Conservation (phyloP, 2,888 invertebrate species). For the Pheosia gnoma region DNA sequence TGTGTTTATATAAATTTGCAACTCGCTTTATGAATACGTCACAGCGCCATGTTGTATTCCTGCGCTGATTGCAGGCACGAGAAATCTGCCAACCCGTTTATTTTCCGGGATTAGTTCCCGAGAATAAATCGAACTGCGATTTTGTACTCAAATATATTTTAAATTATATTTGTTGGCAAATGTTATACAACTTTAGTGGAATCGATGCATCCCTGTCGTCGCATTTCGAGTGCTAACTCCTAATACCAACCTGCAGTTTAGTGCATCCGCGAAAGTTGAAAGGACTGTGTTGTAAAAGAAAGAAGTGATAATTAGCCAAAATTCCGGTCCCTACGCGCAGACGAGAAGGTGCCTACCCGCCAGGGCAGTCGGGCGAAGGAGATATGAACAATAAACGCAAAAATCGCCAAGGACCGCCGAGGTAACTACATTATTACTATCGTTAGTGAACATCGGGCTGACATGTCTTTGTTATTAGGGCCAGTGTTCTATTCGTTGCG, state of each 20-base stretch:
- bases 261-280: conserved; percentile 85
- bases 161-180: conserved; percentile 82
- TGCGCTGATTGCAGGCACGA: conserved; percentile 85
- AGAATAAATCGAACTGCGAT: conserved; percentile 81
- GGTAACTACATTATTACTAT: conserved; percentile 81
- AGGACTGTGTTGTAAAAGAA: conserved; percentile 84
- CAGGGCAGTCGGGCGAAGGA: conserved; percentile 86
- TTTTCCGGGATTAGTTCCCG: conserved; percentile 82
- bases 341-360: conserved; percentile 90
- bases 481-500: conserved; percentile 58
- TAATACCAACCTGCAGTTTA: conserved; percentile 82
- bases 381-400: conserved; percentile 93
- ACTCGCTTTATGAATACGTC: conserved; percentile 80
- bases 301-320: conserved; percentile 86
- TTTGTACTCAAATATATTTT: conserved; percentile 82
- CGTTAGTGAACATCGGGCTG: conserved; percentile 63
- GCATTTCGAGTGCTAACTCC: conserved; percentile 79
- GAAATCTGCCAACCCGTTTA: conserved; percentile 84
- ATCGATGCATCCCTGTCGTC: conserved; percentile 80
- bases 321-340: conserved; percentile 94
- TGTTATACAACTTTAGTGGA: conserved; percentile 77
- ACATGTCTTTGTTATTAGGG: conserved; percentile 80
- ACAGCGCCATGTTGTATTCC: conserved; percentile 85
- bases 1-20: conserved; percentile 70
- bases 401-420: conserved; percentile 91